Evolutionary conservation across 2,113 vertebrate species (phyloP).

Genomic region (Arvicanthis niloticus): DNA sequence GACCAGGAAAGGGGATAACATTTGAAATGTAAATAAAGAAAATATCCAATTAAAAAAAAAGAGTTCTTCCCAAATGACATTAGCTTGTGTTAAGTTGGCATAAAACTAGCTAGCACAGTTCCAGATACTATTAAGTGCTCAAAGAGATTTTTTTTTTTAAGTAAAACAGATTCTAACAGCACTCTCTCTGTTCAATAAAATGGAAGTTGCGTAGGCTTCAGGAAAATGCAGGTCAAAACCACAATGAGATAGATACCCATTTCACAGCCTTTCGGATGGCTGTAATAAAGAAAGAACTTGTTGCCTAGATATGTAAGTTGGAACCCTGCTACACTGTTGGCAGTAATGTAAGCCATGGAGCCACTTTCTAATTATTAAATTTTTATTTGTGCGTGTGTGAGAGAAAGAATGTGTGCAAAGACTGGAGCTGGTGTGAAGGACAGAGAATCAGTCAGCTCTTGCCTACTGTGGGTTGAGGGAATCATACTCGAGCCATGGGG

Average conservation of each 20-base stretch:
- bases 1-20: too few relatives aligned
- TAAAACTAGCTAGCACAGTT: neutral
- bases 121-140: neutral
- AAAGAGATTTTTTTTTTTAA: neutral
- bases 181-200: neutral
- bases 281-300: neutral
- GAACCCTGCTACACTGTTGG: neutral
- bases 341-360: conserved; percentile 20
- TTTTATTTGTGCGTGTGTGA: neutral
- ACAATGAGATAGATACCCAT: neutral
- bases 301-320: neutral
- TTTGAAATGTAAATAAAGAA: too few relatives aligned
- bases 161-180: conserved; percentile 28
- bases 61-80: neutral
- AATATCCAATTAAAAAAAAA: too few relatives aligned
- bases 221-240: conserved; percentile 41
- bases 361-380: neutral
- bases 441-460: neutral
- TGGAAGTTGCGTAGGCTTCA: conserved; percentile 47
- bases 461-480: neutral
- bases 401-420: neutral
- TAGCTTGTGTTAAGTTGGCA: neutral
- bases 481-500: neutral
- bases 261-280: neutral
- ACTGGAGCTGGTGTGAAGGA: neutral